These are phyloP conservation scores for Athalia circularis DNA, from an alignment of 2,888 invertebrate genomes.

Conservation along the genomic window DNA sequence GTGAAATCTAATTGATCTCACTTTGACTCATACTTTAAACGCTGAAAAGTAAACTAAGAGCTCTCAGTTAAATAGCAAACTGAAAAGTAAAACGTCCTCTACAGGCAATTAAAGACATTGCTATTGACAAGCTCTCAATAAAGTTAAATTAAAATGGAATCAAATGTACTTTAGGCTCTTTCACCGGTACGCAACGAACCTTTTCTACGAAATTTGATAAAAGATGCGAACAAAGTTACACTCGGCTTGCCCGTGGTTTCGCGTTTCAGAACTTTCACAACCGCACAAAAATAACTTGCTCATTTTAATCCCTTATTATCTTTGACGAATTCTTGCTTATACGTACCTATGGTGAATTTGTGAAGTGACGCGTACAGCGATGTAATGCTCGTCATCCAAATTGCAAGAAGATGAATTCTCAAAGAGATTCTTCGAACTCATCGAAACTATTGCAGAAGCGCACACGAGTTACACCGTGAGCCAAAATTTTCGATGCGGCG, in stretches of 20 bases:
- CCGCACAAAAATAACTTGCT: neutral
- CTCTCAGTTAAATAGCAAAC: conserved; percentile 14
- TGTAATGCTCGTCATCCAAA: neutral
- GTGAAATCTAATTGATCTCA: too few relatives aligned
- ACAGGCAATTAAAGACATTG: conserved; percentile 68
- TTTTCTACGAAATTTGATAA: conserved; percentile 10
- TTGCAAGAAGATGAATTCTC: too few relatives aligned
- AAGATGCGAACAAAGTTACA: conserved; percentile 26
- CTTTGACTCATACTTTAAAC: neutral
- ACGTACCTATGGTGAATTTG: too few relatives aligned
- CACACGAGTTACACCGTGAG: too few relatives aligned
- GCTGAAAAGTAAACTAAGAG: neutral
- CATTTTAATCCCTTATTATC: neutral
- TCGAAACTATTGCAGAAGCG: too few relatives aligned
- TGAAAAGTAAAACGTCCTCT: conserved; percentile 53
- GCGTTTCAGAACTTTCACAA: neutral
- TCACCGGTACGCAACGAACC: conserved; percentile 1
- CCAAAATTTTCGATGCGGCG: too few relatives aligned
- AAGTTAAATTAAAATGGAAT: conserved; percentile 69
- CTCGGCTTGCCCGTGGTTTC: neutral
- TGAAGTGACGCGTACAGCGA: too few relatives aligned
- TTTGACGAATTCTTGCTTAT: neutral
- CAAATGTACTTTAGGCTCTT: conserved; percentile 51
- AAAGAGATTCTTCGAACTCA: neutral
- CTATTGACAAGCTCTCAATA: conserved; percentile 68